Evolutionary conservation across 2,113 vertebrate genomes (phyloP), one percentile per base, ranked within the genome.

Genomic region (Antennarius striatus): DNA sequence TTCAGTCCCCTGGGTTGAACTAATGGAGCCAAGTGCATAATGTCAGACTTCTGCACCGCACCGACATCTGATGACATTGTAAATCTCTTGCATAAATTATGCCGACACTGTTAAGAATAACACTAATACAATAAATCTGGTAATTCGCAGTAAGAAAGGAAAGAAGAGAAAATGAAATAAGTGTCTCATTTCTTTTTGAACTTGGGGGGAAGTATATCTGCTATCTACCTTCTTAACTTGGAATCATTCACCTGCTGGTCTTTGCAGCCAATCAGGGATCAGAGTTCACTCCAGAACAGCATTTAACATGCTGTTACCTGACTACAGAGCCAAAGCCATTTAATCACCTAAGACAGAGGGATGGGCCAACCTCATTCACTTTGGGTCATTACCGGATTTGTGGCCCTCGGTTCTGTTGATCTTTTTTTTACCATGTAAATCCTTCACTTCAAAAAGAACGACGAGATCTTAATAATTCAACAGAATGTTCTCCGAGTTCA

Each of bases 151-250:
- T 53, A 58, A 68, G 66, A 54, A 62, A 60, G 68, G 14, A 53
- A 67, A 79, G 51, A 75, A 68, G 71, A 53, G 55, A 78, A 85
- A 88, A 78, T 80, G 52, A 71, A 93, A 92, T 86, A 91, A 93
- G 82, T 91, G 88, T 91, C 91, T 89, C 74, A 93, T 94, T 93
- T 92, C 83, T 85, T 91, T 91, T 92, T 86, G 83, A 93, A 92
- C 82, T 91, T 73, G 77, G 57, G 69, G 86, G 88, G 91, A 69
- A 84, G 87, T 61, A 75, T 73, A 82, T 66, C 71, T 81, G 83
- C 61, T 87, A 94, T 91, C 93, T 90, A 88, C 93, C 91, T 93
- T 63, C 80, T 83, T 51, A 32, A 74, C 40, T 0, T 66, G 81
- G 61, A 75, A 72, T 79, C 42, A 89, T 89, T 87, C 69, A 73